A percentile compares a stretch with the other conserved stretches of the same genome.
phyloP scores from a whole-genome alignment of 2,888 invertebrate species.

The Pyrgus malvae region DNA sequence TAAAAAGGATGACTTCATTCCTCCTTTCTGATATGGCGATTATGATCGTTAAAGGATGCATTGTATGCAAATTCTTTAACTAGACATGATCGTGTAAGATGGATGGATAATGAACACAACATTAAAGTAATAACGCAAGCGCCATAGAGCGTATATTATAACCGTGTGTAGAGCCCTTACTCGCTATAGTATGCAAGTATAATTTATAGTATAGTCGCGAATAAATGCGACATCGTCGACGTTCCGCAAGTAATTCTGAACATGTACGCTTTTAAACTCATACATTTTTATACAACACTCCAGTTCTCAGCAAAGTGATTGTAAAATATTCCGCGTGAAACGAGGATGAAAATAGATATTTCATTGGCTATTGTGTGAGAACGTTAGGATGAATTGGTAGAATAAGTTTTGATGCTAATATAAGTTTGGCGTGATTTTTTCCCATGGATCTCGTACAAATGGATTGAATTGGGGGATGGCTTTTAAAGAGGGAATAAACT shows the following conservation, averaged over 20 bases:
- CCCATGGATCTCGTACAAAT: neutral
- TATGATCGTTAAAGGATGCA: too few species aligned
- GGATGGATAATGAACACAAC: too few species aligned
- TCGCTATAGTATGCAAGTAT: constrained; percentile 15
- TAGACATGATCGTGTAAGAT: too few species aligned
- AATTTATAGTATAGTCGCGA: constrained; percentile 20
- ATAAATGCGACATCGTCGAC: constrained; percentile 23
- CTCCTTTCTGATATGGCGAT: too few species aligned
- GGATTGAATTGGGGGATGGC: neutral
- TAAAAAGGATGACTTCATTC: too few species aligned
- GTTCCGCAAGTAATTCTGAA: constrained; percentile 22
- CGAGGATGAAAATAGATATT: constrained; percentile 21
- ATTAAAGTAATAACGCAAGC: too few species aligned
- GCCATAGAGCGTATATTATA: too few species aligned
- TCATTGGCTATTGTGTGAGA: constrained; percentile 17
- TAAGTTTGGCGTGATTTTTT: neutral
- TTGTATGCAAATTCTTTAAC: too few species aligned
- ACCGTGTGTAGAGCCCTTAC: too few species aligned
- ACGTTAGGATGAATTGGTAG: neutral
- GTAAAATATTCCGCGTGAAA: constrained; percentile 24
- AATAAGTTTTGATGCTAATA: neutral
- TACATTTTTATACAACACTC: constrained; percentile 25
- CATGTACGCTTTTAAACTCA: constrained; percentile 25
- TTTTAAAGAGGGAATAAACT: too few species aligned
- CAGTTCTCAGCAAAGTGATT: constrained; percentile 25